These are phyloP conservation scores for Sporophila hypoxantha DNA, from an alignment of 2,113 vertebrate species.

Conservation along the genomic window DNA sequence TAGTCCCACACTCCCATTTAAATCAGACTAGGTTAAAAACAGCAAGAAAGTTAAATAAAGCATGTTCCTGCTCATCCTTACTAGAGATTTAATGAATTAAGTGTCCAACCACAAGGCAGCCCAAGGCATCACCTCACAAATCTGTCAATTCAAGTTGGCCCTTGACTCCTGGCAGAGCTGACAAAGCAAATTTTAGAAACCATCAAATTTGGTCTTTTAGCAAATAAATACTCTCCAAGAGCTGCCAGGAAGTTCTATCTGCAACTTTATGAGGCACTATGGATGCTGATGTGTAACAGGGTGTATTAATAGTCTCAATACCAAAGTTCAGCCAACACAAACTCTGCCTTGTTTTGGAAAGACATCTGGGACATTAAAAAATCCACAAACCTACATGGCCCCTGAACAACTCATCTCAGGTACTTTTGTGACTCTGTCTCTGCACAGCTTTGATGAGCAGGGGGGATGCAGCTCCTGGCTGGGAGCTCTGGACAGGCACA, in stretches of 20 bases:
- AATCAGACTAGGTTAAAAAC: background rate
- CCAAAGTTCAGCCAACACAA: background rate
- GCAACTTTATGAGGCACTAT: background rate
- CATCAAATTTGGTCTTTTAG: background rate
- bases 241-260: background rate
- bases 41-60: background rate
- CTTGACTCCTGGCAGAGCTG: background rate
- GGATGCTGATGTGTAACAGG: background rate
- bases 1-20: background rate
- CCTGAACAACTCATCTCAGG: background rate
- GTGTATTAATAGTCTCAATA: background rate
- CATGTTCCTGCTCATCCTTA: background rate
- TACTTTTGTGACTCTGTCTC: background rate
- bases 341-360: background rate
- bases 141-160: background rate
- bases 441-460: background rate
- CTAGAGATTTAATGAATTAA: background rate
- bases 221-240: background rate
- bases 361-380: background rate
- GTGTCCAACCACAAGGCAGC: background rate
- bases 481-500: background rate
- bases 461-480: background rate
- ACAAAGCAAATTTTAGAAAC: background rate
- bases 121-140: background rate
- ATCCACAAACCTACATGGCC: background rate